Percentiles rank a stretch among this genome's conserved stretches.
These are phyloP conservation scores for Aurelia sp. DNA, from an alignment of 30 jellyfish, hydroid and myxozoan species.

Conservation along the genomic window DNA sequence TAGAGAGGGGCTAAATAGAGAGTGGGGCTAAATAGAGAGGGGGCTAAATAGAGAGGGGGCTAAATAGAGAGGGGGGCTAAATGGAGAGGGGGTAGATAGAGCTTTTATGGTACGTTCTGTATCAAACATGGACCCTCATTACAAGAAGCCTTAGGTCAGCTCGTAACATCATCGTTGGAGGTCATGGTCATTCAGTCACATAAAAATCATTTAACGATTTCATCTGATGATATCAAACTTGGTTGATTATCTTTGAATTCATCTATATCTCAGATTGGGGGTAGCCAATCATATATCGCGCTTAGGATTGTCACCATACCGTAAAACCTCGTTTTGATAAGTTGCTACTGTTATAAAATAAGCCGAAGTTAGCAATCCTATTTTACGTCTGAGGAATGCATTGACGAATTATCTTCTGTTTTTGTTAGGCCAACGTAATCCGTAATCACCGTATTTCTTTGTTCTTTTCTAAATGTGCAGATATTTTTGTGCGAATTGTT, in stretches of 20 bases:
- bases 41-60: too few species aligned
- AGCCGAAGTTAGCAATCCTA: background rate
- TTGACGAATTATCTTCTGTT: background rate
- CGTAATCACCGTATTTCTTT: background rate
- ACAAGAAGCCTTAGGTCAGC: background rate
- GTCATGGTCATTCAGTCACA: background rate
- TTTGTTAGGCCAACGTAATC: background rate
- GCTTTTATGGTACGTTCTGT: too few species aligned
- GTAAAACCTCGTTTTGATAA: conserved; percentile 50
- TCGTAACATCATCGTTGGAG: background rate
- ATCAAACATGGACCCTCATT: too few species aligned
- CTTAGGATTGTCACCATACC: conserved; percentile 39
- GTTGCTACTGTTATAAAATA: background rate
- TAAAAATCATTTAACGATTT: background rate
- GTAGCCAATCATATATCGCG: conserved; percentile 14
- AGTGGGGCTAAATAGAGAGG: too few species aligned
- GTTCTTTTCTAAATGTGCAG: background rate
- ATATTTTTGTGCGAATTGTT: too few species aligned
- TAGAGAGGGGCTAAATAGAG: too few species aligned
- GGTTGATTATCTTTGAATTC: background rate
- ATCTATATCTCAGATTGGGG: too few species aligned
- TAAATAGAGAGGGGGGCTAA: too few species aligned
- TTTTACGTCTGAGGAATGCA: background rate
- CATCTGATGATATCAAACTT: background rate
- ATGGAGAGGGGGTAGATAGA: too few species aligned